Percentiles rank a stretch among this genome's conserved stretches.
phyloP scores from a whole-genome alignment of 2,113 vertebrate genomes.

The Emydura subglobosa region DNA sequence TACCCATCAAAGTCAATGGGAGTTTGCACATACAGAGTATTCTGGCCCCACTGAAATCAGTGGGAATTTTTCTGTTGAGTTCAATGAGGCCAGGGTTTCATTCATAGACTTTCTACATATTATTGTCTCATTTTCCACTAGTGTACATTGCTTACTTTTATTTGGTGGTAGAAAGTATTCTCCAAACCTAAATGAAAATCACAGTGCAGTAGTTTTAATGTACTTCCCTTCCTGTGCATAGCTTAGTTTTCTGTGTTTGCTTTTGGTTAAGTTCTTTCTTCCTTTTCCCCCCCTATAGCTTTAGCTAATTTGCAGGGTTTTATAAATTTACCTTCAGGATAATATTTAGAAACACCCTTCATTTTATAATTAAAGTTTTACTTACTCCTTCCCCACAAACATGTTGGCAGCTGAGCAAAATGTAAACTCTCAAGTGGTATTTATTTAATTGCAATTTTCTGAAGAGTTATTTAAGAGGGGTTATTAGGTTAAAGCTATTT shows the following conservation, averaged over 20 bases:
- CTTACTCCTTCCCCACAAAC: conserved; percentile 58
- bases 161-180: not conserved
- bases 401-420: conserved; percentile 46
- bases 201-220: not conserved
- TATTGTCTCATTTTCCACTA: conserved; percentile 29
- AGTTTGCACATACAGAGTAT: not conserved
- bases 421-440: conserved; percentile 69
- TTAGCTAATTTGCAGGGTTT: conserved; percentile 34
- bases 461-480: conserved; percentile 69
- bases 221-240: conserved; percentile 24
- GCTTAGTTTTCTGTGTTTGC: conserved; percentile 18
- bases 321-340: conserved; percentile 66
- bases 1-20: not conserved
- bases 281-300: not conserved
- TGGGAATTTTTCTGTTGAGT: conserved; percentile 26
- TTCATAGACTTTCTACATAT: not conserved
- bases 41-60: not conserved
- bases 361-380: conserved; percentile 74
- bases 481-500: conserved; percentile 73
- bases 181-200: not conserved
- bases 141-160: not conserved
- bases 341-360: conserved; percentile 73
- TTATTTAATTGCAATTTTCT: conserved; percentile 77
- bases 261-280: conserved; percentile 21
- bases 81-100: not conserved